Percentiles rank a stretch among this genome's conserved stretches.
phyloP scores from a whole-genome alignment of 2,888 invertebrate genomes.

The Nemoura dubitans region DNA sequence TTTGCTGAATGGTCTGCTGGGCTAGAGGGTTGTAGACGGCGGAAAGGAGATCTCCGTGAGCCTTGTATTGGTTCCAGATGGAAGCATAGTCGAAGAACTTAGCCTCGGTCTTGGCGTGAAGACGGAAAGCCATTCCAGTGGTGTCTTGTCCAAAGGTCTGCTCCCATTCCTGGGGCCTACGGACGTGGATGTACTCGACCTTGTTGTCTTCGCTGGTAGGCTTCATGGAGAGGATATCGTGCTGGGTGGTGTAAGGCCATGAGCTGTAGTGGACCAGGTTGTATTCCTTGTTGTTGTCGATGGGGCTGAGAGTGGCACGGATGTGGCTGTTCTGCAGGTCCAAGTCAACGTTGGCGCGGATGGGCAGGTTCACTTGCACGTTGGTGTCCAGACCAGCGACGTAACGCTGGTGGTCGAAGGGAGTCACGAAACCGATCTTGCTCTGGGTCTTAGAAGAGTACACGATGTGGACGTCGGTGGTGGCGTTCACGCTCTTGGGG shows the following conservation, averaged over 20 bases:
- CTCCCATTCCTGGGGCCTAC: slow-evolving; percentile 49
- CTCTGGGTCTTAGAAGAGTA: slow-evolving; percentile 68
- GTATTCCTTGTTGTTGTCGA: slow-evolving; percentile 63
- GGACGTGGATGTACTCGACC: slow-evolving; percentile 51
- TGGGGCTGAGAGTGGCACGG: slow-evolving; percentile 63
- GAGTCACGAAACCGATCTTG: slow-evolving; percentile 71
- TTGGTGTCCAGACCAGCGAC: slow-evolving; percentile 71
- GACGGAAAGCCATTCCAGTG: slow-evolving; percentile 65
- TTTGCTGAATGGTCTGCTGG: slow-evolving; percentile 61
- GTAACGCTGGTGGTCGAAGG: slow-evolving; percentile 67
- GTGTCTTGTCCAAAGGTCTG: slow-evolving; percentile 53
- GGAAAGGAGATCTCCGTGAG: slow-evolving; percentile 23
- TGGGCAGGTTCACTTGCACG: slow-evolving; percentile 67
- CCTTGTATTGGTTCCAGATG: slow-evolving; percentile 55
- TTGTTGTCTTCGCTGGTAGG: slow-evolving; percentile 63
- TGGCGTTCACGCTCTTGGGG: slow-evolving; percentile 60
- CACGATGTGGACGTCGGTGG: slow-evolving; percentile 64
- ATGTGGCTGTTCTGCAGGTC: slow-evolving; percentile 63
- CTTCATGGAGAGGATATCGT: slow-evolving; percentile 66
- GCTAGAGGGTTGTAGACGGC: slow-evolving; percentile 53
- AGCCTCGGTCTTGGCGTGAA: slow-evolving; percentile 65
- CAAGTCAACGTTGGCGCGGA: slow-evolving; percentile 61
- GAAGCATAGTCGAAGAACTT: slow-evolving; percentile 60
- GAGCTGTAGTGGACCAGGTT: slow-evolving; percentile 68
- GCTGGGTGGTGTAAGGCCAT: slow-evolving; percentile 71